These are phyloP conservation scores for Apocheima hispidaria DNA, from an alignment of 2,888 invertebrate genomes.

Conservation along the genomic window DNA sequence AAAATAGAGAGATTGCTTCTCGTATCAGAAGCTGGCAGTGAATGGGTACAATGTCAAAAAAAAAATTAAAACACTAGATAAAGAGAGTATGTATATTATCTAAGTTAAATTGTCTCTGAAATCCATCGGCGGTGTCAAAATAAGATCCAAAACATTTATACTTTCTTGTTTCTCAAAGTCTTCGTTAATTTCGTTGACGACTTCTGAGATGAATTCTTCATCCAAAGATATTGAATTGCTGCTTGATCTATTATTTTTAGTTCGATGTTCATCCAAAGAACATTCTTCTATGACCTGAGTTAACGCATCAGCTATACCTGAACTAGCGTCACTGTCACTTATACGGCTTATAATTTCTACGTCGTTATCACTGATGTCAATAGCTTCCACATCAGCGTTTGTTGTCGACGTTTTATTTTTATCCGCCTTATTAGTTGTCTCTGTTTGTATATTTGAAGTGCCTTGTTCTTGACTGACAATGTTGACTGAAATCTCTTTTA, in stretches of 20 bases:
- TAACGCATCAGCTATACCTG: slow-evolving; percentile 67
- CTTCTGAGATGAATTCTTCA: slow-evolving; percentile 66
- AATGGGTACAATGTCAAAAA: no score
- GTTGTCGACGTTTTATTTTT: not conserved
- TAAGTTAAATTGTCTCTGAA: slow-evolving; percentile 58
- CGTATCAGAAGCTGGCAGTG: no score
- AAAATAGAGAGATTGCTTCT: no score
- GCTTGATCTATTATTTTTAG: slow-evolving; percentile 42
- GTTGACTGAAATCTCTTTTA: slow-evolving; percentile 19
- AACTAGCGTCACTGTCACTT: slow-evolving; percentile 45
- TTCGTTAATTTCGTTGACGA: slow-evolving; percentile 67
- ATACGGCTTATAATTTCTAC: slow-evolving; percentile 7
- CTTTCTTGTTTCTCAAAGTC: slow-evolving; percentile 47
- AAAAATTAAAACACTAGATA: no score
- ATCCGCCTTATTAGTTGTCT: not conserved
- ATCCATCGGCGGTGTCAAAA: slow-evolving; percentile 69
- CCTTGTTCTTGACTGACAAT: slow-evolving; percentile 27
- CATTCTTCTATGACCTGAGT: slow-evolving; percentile 73
- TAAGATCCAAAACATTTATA: slow-evolving; percentile 51
- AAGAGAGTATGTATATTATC: not conserved
- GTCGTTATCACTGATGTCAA: not conserved
- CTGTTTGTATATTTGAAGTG: not conserved
- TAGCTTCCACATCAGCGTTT: not conserved
- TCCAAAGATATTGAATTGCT: slow-evolving; percentile 58
- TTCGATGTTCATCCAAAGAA: slow-evolving; percentile 40